Evolutionary conservation across 2,888 invertebrate genomes (phyloP).

Genomic region (Eupithecia dodoneata): DNA sequence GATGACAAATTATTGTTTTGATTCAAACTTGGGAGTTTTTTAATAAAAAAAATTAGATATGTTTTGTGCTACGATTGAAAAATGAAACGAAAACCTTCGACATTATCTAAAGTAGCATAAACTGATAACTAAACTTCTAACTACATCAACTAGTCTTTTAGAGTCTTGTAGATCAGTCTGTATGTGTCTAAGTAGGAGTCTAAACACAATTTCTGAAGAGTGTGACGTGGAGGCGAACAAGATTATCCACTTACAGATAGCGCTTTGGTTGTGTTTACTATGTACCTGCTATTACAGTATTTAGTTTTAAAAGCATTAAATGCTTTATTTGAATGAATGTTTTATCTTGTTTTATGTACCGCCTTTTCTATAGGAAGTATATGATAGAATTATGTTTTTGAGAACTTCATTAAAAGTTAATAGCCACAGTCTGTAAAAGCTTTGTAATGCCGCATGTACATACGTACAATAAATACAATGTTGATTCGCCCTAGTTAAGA

Average conservation of each 20-base stretch:
- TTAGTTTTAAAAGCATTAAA: neutral
- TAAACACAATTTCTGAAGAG: conserved; percentile 1
- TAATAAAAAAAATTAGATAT: neutral
- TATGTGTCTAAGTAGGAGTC: neutral
- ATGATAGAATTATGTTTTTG: neutral
- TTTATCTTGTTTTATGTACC: neutral
- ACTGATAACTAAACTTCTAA: neutral
- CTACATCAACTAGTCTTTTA: neutral
- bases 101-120: neutral
- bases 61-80: neutral
- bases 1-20: conserved; percentile 9
- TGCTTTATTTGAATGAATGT: neutral
- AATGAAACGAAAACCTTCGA: neutral
- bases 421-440: neutral
- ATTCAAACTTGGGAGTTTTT: neutral
- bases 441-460: neutral
- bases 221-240: conserved; percentile 2
- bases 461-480: neutral
- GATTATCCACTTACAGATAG: conserved; percentile 7
- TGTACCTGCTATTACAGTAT: neutral
- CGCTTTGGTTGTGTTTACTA: neutral
- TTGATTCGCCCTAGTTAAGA: neutral
- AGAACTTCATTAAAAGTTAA: neutral
- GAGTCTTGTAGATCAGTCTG: neutral
- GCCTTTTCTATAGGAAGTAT: neutral